Percentiles rank a stretch among this genome's conserved stretches.
Conservation (phyloP, 2,888 invertebrate genomes). For the Drosophila demipolita region DNA sequence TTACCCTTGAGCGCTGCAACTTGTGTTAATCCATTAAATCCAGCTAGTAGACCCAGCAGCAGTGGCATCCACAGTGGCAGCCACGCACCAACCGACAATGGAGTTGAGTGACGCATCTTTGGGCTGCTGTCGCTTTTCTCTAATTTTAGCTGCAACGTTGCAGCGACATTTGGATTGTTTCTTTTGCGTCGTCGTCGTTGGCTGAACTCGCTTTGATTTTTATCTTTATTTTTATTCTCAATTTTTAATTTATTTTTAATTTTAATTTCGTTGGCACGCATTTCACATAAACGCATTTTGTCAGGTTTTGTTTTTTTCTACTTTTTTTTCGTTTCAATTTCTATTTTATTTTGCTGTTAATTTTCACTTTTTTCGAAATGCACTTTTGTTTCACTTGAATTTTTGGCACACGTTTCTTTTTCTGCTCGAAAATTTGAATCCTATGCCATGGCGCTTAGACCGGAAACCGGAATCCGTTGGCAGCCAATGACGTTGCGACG, state of each 20-base stretch:
- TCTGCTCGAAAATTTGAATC: constrained; percentile 16
- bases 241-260: constrained; percentile 40
- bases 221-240: constrained; percentile 35
- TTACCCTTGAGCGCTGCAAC: constrained; percentile 84
- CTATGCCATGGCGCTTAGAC: constrained; percentile 52
- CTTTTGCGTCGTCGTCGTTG: constrained; percentile 47
- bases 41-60: constrained; percentile 66
- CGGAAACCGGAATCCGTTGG: constrained; percentile 40
- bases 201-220: constrained; percentile 32
- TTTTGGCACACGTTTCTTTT: constrained; percentile 27
- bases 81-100: constrained; percentile 29
- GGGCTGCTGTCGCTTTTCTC: constrained; percentile 21
- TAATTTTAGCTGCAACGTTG: constrained; percentile 70
- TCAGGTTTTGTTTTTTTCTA: constrained; percentile 46
- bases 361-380: constrained; percentile 3
- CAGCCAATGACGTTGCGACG: constrained; percentile 51
- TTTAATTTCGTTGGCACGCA: constrained; percentile 60
- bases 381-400: constrained; percentile 30
- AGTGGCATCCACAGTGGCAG: constrained; percentile 43
- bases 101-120: constrained; percentile 47
- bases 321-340: neutral
- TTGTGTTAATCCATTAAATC: constrained; percentile 83
- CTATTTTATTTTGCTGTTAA: neutral
- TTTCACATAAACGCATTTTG: constrained; percentile 69
- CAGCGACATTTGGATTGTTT: constrained; percentile 63